Base-by-base conservation (phyloP, 2,113 vertebrate genomes). In the Hyperopisus bebe region DNA sequence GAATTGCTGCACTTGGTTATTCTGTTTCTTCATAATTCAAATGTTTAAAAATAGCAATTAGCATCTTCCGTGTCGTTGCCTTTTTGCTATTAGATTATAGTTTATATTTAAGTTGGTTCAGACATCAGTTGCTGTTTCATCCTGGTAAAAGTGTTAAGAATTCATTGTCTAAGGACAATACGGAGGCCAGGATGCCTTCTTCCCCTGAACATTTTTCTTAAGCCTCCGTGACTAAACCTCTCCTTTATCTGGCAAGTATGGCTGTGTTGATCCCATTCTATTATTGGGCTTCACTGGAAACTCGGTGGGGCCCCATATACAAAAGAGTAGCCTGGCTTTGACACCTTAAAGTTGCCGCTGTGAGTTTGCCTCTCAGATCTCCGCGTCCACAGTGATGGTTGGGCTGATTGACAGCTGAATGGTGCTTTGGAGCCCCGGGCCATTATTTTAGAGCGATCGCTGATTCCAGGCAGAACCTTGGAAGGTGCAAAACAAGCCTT, bases 171-270 rank as follows among this genome's bases (percentile, higher is more conserved):
- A 31, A 50, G 47, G 50, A 53, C 31, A 87, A n/a, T 53, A 7
- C 0, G 4, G 44, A 55, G 47, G 24, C 27, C 50, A 3, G 50
- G 24, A n/a, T 39, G 50, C 31, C 50, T 39, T 87, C 47, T 39
- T 53, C 48, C 31, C 50, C 50, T 53, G 85, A 31, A 86, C 85
- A 87, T 53, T 53, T 35, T n/a, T 53, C 85, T 87, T 35, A 87
- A 87, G 50, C 50, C 48, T 87, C 85, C 17, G 17, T 87, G 50
- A 87, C 85, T 87, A 87, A 87, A 87, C 50, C 85, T 87, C 50
- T 87, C 15, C 31, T 87, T 87, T 87, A 87, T 53, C 85, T 47
- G 50, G 13, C 47, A 87, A 53, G n/a, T 87, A 55, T 42, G 85
- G 50, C 50, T 53, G 48, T 31, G 82, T 48, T 87, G 85, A 87